Evolutionary conservation across 2,113 vertebrate species (phyloP).

Genomic region (Phasianus colchicus): DNA sequence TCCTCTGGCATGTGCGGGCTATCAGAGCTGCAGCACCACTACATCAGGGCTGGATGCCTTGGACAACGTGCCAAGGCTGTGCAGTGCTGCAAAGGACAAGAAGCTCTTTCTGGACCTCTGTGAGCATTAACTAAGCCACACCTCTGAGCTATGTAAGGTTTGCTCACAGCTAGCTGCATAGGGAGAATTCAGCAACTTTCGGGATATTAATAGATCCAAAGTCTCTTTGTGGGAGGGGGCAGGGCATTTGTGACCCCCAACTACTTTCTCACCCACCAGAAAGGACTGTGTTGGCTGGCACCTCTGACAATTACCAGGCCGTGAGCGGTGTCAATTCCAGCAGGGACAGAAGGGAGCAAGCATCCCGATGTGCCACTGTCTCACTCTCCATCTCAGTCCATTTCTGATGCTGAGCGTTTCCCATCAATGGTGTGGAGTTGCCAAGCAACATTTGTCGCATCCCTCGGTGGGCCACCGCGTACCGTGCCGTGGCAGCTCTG

Average conservation of each 20-base stretch:
- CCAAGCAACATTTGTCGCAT: slow-evolving; percentile 48
- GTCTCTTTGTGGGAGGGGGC: neutral
- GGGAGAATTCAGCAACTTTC: slow-evolving; percentile 27
- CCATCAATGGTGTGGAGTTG: slow-evolving; percentile 12
- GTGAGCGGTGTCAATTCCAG: neutral
- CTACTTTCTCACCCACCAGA: neutral
- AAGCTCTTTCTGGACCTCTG: neutral
- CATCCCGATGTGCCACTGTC: neutral
- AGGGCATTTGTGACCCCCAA: neutral
- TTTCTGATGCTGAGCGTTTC: neutral
- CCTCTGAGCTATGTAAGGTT: neutral
- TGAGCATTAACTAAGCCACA: neutral
- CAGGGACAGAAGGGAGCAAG: neutral
- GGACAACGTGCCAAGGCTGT: neutral
- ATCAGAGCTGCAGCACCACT: neutral
- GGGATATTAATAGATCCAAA: slow-evolving; percentile 17
- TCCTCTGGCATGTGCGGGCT: neutral
- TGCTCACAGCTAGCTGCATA: neutral
- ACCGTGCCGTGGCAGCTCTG: neutral
- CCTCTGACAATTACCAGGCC: neutral
- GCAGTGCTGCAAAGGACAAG: neutral
- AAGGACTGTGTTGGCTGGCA: accelerated
- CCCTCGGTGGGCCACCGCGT: neutral
- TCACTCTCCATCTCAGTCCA: neutral
- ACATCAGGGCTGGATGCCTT: neutral